A percentile compares a stretch with the other conserved stretches of the same genome.
Evolutionary conservation across 1,140 invertebrate species (phyloP).

Genomic region (Drosophila ambigua): DNA sequence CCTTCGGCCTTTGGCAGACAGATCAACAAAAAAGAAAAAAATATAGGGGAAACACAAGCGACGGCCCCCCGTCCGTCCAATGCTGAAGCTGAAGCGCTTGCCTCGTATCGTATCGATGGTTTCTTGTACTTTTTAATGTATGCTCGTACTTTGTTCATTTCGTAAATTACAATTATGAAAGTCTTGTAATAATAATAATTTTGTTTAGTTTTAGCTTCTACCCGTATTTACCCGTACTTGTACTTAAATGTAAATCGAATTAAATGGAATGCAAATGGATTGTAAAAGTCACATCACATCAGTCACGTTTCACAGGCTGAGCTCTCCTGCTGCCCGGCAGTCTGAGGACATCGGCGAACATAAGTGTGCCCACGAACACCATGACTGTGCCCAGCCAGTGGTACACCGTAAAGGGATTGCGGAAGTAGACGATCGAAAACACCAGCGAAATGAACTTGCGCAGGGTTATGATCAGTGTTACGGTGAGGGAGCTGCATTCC

Average conservation of each 20-base stretch:
- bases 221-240: slow-evolving; percentile 54
- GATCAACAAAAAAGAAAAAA: slow-evolving; percentile 12
- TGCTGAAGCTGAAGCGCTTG: slow-evolving; percentile 7
- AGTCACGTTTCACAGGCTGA: slow-evolving; percentile 44
- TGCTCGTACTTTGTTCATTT: slow-evolving; percentile 3
- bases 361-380: slow-evolving; percentile 96
- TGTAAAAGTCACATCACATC: slow-evolving; percentile 6
- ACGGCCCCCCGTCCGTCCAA: slow-evolving; percentile 2
- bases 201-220: slow-evolving; percentile 1
- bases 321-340: slow-evolving; percentile 1
- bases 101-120: slow-evolving; percentile 13
- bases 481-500: slow-evolving; percentile 96
- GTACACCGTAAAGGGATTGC: slow-evolving; percentile 95
- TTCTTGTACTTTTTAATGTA: slow-evolving; percentile 41
- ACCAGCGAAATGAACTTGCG: slow-evolving; percentile 97
- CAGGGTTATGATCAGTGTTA: slow-evolving; percentile 97
- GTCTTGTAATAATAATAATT: slow-evolving; percentile 66
- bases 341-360: slow-evolving; percentile 86
- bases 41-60: not conserved
- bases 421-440: slow-evolving; percentile 97
- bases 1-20: slow-evolving; percentile 28
- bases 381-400: slow-evolving; percentile 97
- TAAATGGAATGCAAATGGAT: slow-evolving; percentile 51
- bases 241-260: slow-evolving; percentile 75
- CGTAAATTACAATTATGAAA: slow-evolving; percentile 46